Evolutionary conservation across 2,113 vertebrate species (phyloP).

Genomic region (Strix uralensis): DNA sequence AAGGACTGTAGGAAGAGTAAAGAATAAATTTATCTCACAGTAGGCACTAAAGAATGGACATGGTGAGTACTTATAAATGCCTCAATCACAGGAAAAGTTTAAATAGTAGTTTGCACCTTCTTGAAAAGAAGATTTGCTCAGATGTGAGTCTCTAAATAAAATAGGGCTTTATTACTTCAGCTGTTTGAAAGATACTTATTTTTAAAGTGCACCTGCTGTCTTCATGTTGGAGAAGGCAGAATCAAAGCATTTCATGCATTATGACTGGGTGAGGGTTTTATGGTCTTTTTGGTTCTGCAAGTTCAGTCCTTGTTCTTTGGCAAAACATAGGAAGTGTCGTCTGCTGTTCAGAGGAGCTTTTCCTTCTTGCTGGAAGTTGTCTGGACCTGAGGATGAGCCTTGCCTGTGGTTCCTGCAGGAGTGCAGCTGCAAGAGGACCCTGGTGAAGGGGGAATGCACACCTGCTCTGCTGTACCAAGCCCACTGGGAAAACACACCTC

Average conservation of each 20-base stretch:
- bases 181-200: not conserved
- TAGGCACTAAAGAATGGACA: not conserved
- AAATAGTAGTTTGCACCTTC: not conserved
- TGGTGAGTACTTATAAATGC: not conserved
- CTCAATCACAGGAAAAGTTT: not conserved
- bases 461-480: not conserved
- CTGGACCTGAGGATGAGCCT: not conserved
- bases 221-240: not conserved
- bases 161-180: not conserved
- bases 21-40: not conserved
- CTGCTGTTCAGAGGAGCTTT: not conserved
- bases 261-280: not conserved
- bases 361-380: not conserved
- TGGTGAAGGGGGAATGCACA: not conserved
- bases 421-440: not conserved
- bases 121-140: not conserved
- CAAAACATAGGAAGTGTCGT: not conserved
- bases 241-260: not conserved
- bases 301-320: not conserved
- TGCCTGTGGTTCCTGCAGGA: not conserved
- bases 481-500: not conserved
- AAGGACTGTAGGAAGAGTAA: not conserved
- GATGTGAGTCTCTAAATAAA: not conserved
- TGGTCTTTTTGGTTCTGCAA: not conserved
- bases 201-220: not conserved